Evolutionary conservation across 2,797 vertebrate genomes (phyloP).

Genomic region (Amblyraja radiata): DNA sequence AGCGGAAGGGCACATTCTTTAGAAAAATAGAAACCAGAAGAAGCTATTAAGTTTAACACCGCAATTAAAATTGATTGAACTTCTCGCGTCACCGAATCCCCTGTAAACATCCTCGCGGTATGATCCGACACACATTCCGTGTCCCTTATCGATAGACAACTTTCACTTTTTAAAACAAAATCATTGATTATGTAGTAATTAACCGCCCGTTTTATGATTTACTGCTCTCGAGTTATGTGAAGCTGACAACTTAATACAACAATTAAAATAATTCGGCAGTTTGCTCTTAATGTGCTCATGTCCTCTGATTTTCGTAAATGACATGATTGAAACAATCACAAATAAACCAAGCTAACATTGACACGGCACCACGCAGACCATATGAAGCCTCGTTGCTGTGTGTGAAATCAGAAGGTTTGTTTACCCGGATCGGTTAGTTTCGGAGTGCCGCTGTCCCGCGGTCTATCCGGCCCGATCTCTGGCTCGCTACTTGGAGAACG

Average conservation of each 20-base stretch:
- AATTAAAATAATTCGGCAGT: not conserved
- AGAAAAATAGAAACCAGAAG: not conserved
- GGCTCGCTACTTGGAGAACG: constrained; percentile 79
- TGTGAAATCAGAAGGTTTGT: constrained; percentile 42
- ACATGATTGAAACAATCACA: not conserved
- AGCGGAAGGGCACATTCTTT: not conserved
- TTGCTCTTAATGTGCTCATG: not conserved
- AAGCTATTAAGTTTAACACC: constrained; percentile 8
- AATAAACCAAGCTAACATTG: not conserved
- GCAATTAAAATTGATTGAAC: constrained; percentile 21
- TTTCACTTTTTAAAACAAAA: not conserved
- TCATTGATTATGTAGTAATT: not conserved
- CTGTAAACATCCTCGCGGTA: not conserved
- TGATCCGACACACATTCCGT: not conserved
- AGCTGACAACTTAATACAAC: not conserved
- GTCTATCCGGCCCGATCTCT: constrained; percentile 78
- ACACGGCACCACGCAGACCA: not conserved
- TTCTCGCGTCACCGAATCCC: not conserved
- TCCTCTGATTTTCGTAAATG: not conserved
- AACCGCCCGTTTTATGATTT: constrained; percentile 14
- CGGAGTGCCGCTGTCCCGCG: constrained; percentile 79
- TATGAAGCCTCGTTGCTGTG: not conserved
- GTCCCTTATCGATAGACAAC: not conserved
- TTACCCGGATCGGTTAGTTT: constrained; percentile 82
- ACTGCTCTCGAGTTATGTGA: not conserved